A percentile compares a stretch with the other conserved stretches of the same genome.
These are phyloP conservation scores for Ceyx erithaca DNA, from an alignment of 2,797 vertebrate species.

Conservation along the genomic window DNA sequence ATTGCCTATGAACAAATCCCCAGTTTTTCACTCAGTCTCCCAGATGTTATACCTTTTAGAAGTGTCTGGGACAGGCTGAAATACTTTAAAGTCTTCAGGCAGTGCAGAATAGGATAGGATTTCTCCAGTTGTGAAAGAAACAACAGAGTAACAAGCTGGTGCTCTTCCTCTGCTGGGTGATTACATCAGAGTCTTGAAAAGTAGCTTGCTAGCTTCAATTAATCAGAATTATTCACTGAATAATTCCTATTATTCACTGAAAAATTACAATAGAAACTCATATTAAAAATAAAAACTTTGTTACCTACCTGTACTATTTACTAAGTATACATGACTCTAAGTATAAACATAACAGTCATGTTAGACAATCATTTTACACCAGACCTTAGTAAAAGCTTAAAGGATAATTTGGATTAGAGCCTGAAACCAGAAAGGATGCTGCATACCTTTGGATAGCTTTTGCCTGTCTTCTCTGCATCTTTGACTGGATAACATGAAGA, in stretches of 20 bases:
- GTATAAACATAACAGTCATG: background rate
- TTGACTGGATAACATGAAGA: background rate
- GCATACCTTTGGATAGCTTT: conserved; percentile 71
- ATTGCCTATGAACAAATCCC: background rate
- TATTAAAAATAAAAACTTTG: background rate
- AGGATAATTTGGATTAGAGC: background rate
- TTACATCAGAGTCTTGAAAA: background rate
- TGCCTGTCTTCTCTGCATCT: conserved; percentile 46
- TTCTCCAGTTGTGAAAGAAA: background rate
- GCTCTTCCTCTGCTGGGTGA: background rate
- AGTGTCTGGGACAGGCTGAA: background rate
- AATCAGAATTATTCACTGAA: background rate
- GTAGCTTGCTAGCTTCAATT: background rate
- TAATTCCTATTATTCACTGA: background rate
- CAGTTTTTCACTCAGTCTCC: background rate
- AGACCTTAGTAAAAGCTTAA: background rate
- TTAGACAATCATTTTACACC: background rate
- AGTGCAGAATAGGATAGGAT: background rate
- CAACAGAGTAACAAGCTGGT: background rate
- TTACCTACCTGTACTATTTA: background rate
- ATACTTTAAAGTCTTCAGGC: background rate
- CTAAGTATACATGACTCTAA: background rate
- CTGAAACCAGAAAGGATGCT: background rate
- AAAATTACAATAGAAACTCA: background rate
- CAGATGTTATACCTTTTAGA: background rate